A percentile compares a stretch with the other conserved stretches of the same genome.
These are phyloP conservation scores for Lepas anatifera DNA, from an alignment of 2,888 invertebrate species.

Conservation along the genomic window DNA sequence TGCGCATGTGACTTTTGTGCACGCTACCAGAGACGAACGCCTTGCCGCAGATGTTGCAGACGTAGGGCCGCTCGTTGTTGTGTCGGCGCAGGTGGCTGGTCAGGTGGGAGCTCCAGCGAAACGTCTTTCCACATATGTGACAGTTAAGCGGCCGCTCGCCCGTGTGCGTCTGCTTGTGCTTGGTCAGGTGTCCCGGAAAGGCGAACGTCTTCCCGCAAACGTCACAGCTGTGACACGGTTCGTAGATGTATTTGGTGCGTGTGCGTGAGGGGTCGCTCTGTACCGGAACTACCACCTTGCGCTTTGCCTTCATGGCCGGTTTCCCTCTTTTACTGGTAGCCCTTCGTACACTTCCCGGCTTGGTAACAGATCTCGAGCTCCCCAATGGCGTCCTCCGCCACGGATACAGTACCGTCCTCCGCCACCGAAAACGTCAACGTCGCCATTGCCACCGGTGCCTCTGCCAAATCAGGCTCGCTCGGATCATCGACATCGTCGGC, in stretches of 20 bases:
- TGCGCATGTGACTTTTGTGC: slow-evolving; percentile 24
- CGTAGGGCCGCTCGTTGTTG: slow-evolving; percentile 25
- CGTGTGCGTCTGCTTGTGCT: slow-evolving; percentile 21
- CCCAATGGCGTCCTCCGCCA: too few species aligned
- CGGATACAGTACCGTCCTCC: too few species aligned
- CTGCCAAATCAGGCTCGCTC: too few species aligned
- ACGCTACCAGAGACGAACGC: slow-evolving; percentile 24
- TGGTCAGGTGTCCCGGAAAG: background rate
- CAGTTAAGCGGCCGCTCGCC: slow-evolving; percentile 25
- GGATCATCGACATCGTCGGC: too few species aligned
- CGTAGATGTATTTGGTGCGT: background rate
- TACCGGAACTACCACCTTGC: background rate
- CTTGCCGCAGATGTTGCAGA: slow-evolving; percentile 25
- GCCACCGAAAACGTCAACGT: too few species aligned
- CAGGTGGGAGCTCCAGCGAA: background rate
- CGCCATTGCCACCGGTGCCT: too few species aligned
- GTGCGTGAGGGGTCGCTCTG: background rate
- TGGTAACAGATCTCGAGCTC: too few species aligned
- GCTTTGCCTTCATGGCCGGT: background rate
- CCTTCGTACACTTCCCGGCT: too few species aligned
- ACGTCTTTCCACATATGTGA: slow-evolving; percentile 20
- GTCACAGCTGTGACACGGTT: background rate
- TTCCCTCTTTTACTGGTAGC: too few species aligned
- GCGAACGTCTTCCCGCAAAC: background rate
- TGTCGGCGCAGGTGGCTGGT: slow-evolving; percentile 14